phyloP scores from a whole-genome alignment of 2,113 vertebrate species.

The Pongo pygmaeus region DNA sequence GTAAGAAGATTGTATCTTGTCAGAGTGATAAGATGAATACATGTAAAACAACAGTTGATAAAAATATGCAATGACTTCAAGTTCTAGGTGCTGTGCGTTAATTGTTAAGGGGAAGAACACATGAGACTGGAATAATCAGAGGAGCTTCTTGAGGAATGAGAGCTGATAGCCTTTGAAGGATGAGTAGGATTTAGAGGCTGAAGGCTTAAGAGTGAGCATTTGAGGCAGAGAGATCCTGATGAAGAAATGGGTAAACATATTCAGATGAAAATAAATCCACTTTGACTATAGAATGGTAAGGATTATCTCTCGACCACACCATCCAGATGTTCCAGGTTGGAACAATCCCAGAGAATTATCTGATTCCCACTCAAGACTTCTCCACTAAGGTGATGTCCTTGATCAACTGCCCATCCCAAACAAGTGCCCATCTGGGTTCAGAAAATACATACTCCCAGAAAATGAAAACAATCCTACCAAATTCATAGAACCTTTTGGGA shows the following conservation, averaged over 20 bases:
- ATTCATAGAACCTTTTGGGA: background rate
- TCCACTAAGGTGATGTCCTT: background rate
- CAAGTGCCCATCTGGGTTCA: background rate
- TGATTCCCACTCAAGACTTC: background rate
- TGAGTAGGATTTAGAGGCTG: background rate
- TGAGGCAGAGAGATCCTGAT: background rate
- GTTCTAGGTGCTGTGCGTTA: background rate
- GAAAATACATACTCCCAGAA: background rate
- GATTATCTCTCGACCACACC: background rate
- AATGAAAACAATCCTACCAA: background rate
- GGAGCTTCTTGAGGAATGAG: background rate
- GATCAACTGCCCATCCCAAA: background rate
- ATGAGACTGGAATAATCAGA: background rate
- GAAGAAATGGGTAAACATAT: background rate
- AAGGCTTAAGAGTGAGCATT: background rate
- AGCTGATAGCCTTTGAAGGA: background rate
- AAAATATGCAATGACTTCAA: background rate
- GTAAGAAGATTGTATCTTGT: background rate
- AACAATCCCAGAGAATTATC: background rate
- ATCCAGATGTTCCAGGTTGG: rapidly evolving
- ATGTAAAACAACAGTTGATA: background rate
- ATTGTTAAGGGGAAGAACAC: background rate
- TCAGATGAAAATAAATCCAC: background rate
- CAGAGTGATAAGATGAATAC: background rate
- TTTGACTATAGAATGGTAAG: background rate